Evolutionary conservation across 2,888 invertebrate genomes (phyloP).

Genomic region (Tetheella fluctuosa): DNA sequence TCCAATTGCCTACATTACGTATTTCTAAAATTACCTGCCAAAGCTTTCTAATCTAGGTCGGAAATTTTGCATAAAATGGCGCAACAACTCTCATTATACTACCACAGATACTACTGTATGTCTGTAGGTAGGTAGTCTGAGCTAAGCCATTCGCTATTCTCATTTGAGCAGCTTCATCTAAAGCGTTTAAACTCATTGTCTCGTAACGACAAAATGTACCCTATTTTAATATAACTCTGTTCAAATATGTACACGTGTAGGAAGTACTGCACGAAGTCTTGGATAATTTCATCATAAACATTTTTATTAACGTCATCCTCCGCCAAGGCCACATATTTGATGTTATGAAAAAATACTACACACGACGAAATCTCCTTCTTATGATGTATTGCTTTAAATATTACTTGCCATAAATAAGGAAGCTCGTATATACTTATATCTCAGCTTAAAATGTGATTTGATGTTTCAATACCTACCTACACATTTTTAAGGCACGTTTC

Average conservation of each 20-base stretch:
- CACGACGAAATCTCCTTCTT: not conserved
- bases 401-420: not conserved
- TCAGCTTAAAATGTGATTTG: not conserved
- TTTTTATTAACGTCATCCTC: not conserved
- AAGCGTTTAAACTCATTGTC: conserved; percentile 36
- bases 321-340: conserved; percentile 2
- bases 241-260: conserved; percentile 1
- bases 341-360: not conserved
- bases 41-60: too few species aligned
- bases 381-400: not conserved
- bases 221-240: not conserved
- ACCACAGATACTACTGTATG: not conserved
- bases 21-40: too few species aligned
- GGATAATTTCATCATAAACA: conserved; percentile 6
- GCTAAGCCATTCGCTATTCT: not conserved
- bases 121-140: too few species aligned
- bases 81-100: too few species aligned
- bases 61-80: too few species aligned
- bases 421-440: not conserved
- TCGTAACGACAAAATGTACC: conserved; percentile 21
- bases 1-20: too few species aligned
- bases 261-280: not conserved
- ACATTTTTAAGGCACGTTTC: too few species aligned
- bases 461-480: too few species aligned
- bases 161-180: conserved; percentile 28